Conservation (phyloP, 2,797 vertebrate genomes). For the Allobates femoralis region DNA sequence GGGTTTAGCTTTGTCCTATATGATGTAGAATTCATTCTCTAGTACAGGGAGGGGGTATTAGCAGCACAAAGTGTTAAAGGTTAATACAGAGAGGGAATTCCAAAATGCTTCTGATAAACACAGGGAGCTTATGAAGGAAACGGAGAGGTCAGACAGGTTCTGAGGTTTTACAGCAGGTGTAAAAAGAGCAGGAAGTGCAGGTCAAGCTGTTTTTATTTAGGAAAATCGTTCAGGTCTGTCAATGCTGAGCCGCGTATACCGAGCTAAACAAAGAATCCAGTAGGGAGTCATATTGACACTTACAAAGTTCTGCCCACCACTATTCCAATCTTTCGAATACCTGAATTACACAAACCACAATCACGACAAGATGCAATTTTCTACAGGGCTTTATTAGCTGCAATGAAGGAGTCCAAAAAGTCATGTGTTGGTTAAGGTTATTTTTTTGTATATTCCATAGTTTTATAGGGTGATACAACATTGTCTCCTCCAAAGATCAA, state of each 20-base stretch:
- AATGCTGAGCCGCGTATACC: constrained; percentile 14
- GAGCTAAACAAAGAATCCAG: constrained; percentile 30
- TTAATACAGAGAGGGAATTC: constrained; percentile 50
- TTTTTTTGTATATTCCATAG: neutral
- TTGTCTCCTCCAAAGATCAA: neutral
- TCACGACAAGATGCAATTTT: neutral
- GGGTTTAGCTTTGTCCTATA: constrained; percentile 50
- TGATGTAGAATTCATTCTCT: constrained; percentile 41
- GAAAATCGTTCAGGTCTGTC: constrained; percentile 14
- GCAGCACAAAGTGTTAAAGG: constrained; percentile 36
- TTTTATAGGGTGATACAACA: neutral
- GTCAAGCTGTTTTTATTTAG: constrained; percentile 35
- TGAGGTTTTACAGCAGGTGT: constrained; percentile 30
- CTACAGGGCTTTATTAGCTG: neutral
- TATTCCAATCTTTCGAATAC: neutral
- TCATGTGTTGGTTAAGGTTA: neutral
- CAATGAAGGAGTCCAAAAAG: neutral
- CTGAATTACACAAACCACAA: neutral
- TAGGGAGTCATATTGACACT: constrained; percentile 1
- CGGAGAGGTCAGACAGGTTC: constrained; percentile 20
- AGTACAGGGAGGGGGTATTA: constrained; percentile 10
- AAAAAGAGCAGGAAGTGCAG: constrained; percentile 8
- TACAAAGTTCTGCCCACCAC: neutral
- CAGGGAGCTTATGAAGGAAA: constrained; percentile 18
- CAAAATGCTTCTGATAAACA: constrained; percentile 45